Base-by-base conservation (phyloP, 2,888 invertebrate species). In the Ennomos quercinarius region DNA sequence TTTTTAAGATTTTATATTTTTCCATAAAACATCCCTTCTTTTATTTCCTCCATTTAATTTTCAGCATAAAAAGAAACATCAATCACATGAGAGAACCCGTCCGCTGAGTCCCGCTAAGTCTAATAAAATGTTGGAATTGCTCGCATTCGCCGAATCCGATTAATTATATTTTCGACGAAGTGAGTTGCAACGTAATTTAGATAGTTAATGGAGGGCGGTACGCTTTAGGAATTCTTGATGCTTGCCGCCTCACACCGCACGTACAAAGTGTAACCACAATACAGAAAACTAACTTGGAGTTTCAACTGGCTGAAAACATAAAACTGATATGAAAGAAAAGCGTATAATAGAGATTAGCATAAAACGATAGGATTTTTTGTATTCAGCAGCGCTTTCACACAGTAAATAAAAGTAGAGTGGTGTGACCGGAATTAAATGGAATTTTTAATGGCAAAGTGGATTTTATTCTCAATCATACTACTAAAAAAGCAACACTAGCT, bases 121-220 rank as follows among this genome's bases (percentile, higher is more conserved):
- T 44, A 53, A 44, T 59, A 58, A 58, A 70, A 63, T 39, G 53
- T 64, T 60, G 34, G 49, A 60, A 66, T 56, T 54, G 48, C 52
- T 43, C 42, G 53, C 54, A 56, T 63, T 68, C 57, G 57, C 34
- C 39, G 49, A 63, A 66, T 54, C 42, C 43, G 48, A 61, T 63
- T 58, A 66, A 54, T 58, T 63, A 54, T 61, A 59, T 57, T 61
- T 55, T 48, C 39, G 47, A 46, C 58, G 58, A 62, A 63, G 67
- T 46, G 59, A 57, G 55, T 46, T 54, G 61, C 63, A 58, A 45
- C 42, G 56, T 53, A 51, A 51, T 46, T 59, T 40, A 53, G 64
- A 69, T 63, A 63, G 70, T 68, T 74, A 72, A 74, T 73, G 67
- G 70, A 65, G 63, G 67, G 57, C 49, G 53, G 50, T 50, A 49